phyloP scores from a whole-genome alignment of 2,797 vertebrate genomes.

The Sebastes nivosus region DNA sequence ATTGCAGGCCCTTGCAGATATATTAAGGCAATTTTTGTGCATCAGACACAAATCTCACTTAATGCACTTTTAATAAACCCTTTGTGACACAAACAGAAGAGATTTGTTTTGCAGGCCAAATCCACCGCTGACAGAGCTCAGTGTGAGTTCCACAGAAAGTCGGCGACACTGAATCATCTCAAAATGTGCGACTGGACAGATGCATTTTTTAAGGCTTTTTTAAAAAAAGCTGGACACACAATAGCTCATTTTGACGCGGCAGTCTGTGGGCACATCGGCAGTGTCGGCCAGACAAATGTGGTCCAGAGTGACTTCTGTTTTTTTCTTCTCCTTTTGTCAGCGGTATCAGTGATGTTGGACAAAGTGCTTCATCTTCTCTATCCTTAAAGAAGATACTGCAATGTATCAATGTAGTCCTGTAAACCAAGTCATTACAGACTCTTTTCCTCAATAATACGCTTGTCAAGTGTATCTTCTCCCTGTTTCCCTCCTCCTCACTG shows the following conservation, averaged over 20 bases:
- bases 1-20: background rate
- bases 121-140: conserved; percentile 9
- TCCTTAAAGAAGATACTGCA: conserved; percentile 46
- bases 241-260: conserved; percentile 56
- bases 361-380: conserved; percentile 53
- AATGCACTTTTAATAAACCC: conserved; percentile 24
- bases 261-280: conserved; percentile 31
- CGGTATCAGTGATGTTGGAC: conserved; percentile 36
- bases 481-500: background rate
- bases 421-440: conserved; percentile 28
- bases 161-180: conserved; percentile 29
- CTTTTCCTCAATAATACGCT: conserved; percentile 43
- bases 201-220: conserved; percentile 58
- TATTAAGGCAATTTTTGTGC: background rate
- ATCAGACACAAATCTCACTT: background rate
- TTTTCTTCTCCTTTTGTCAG: conserved; percentile 24
- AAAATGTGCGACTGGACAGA: conserved; percentile 41
- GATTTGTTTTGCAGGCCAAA: background rate
- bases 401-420: conserved; percentile 26
- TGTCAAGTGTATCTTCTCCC: conserved; percentile 38
- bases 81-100: background rate
- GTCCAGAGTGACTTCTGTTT: conserved; percentile 20
- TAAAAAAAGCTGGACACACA: conserved; percentile 29
- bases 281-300: conserved; percentile 56
- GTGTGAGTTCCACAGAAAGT: conserved; percentile 15